These are phyloP conservation scores for Eulimnadia texana DNA, from an alignment of 1,140 invertebrate species.

Conservation along the genomic window DNA sequence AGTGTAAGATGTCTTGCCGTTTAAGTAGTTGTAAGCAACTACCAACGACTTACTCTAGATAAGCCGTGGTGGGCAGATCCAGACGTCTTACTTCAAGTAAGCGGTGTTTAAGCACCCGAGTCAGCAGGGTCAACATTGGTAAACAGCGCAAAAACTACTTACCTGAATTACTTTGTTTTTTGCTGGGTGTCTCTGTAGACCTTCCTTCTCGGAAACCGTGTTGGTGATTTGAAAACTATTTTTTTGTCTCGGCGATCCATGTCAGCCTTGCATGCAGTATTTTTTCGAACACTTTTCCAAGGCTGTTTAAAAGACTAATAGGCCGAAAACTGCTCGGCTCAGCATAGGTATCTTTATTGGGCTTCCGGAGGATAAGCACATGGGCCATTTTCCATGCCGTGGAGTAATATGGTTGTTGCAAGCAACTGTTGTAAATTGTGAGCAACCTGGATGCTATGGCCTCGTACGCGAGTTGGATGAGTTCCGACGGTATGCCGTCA, in stretches of 20 bases:
- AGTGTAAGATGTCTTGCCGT: no score
- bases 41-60: no score
- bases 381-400: not conserved
- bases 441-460: not conserved
- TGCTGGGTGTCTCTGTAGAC: slow-evolving; percentile 2
- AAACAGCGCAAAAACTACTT: no score
- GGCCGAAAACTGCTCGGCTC: not conserved
- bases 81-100: no score
- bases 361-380: not conserved
- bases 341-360: not conserved
- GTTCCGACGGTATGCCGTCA: not conserved
- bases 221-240: not conserved
- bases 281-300: not conserved
- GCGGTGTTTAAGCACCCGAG: no score
- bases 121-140: no score
- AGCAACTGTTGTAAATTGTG: not conserved
- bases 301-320: not conserved
- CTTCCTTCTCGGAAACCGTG: not conserved
- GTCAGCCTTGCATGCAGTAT: not conserved
- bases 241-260: not conserved
- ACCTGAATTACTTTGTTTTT: no score
- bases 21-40: no score
- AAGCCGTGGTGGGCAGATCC: no score
- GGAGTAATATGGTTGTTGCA: not conserved
- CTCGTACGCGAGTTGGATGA: not conserved